Evolutionary conservation across 2,797 vertebrate genomes (phyloP).

Genomic region (Danio albolineatus): DNA sequence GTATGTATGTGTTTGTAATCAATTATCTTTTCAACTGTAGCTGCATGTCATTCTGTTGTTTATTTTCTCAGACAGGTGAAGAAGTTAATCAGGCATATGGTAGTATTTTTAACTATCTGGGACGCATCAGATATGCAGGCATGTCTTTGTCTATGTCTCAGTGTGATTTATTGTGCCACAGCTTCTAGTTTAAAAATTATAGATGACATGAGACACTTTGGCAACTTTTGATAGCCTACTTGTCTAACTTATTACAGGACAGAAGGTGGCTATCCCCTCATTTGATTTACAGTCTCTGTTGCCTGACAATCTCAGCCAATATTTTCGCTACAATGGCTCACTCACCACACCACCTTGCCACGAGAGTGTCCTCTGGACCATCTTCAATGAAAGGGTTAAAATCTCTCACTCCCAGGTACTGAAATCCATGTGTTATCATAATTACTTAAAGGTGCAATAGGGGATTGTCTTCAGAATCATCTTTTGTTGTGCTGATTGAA

Average conservation of each 20-base stretch:
- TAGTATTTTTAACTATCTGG: constrained; percentile 84
- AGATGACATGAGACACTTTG: neutral
- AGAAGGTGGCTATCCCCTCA: constrained; percentile 79
- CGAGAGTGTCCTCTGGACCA: constrained; percentile 89
- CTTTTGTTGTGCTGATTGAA: no score
- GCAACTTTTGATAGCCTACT: neutral
- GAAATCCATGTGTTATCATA: no score
- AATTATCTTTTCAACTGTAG: neutral
- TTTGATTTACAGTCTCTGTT: constrained; percentile 87
- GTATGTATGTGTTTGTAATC: neutral
- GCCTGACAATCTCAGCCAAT: constrained; percentile 82
- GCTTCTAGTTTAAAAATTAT: neutral
- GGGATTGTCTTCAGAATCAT: no score
- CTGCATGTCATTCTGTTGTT: neutral
- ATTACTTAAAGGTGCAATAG: no score
- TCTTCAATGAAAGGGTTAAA: constrained; percentile 86
- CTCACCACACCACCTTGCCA: constrained; percentile 93
- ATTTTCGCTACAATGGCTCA: constrained; percentile 92
- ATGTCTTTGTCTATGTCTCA: constrained; percentile 9
- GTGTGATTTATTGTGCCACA: neutral
- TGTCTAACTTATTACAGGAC: constrained; percentile 70
- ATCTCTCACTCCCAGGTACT: constrained; percentile 88
- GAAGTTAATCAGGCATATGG: constrained; percentile 81
- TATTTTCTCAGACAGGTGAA: constrained; percentile 78
- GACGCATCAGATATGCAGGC: constrained; percentile 83